Conservation (phyloP, 2,888 invertebrate species). For the Hypsopygia costalis region DNA sequence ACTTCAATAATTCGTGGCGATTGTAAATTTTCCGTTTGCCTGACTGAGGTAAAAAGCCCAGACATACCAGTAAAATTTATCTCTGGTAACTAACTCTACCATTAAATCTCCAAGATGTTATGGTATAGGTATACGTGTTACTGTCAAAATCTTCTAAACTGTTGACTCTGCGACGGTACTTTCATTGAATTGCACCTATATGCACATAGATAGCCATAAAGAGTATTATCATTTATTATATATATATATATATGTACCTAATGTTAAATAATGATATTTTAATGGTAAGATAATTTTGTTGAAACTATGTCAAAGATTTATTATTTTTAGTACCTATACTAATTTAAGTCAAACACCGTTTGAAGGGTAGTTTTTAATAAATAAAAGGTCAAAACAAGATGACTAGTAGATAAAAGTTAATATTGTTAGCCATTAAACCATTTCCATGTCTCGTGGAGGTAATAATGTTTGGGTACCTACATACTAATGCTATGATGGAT, state of each 20-base stretch:
- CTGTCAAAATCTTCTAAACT: too few relatives aligned
- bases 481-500: not conserved
- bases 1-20: too few relatives aligned
- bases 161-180: too few relatives aligned
- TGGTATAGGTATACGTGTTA: too few relatives aligned
- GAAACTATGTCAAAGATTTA: constrained; percentile 10
- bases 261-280: constrained; percentile 16
- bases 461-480: not conserved
- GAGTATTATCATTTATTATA: constrained; percentile 24
- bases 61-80: too few relatives aligned
- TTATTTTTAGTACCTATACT: constrained; percentile 10
- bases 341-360: constrained; percentile 2
- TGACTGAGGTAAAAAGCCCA: too few relatives aligned
- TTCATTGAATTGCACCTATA: constrained; percentile 13
- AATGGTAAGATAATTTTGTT: constrained; percentile 12
- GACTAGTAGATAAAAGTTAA: not conserved
- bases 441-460: not conserved
- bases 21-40: too few relatives aligned
- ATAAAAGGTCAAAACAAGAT: not conserved
- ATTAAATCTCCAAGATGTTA: too few relatives aligned
- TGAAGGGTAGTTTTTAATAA: not conserved
- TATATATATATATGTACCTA: constrained; percentile 2
- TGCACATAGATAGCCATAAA: constrained; percentile 29
- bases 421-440: not conserved
- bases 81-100: too few relatives aligned